Evolutionary conservation across 2,888 invertebrate genomes (phyloP).

Genomic region (Hirtodrosophila confusa): DNA sequence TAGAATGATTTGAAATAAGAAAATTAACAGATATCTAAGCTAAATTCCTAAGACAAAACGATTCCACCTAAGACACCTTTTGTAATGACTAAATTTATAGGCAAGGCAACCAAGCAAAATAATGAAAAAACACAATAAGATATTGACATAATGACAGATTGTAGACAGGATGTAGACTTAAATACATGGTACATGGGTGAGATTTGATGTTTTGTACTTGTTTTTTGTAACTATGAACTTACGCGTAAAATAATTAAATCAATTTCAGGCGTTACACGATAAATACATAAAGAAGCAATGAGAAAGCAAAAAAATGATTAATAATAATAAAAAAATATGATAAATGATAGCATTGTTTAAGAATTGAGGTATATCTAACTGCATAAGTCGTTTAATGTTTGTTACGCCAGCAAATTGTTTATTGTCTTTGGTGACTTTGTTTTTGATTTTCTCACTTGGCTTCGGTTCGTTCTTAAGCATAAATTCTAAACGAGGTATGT

Average conservation of each 20-base stretch:
- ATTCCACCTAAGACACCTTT: constrained; percentile 79
- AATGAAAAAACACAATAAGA: constrained; percentile 36
- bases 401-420: constrained; percentile 63
- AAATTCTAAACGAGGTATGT: constrained; percentile 48
- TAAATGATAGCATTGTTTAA: constrained; percentile 41
- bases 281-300: background rate
- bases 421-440: constrained; percentile 23
- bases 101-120: constrained; percentile 37
- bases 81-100: constrained; percentile 75
- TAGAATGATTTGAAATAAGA: constrained; percentile 77
- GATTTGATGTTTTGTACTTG: constrained; percentile 50
- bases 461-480: constrained; percentile 43
- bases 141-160: constrained; percentile 28
- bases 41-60: constrained; percentile 80
- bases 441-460: constrained; percentile 36
- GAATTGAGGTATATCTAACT: constrained; percentile 27
- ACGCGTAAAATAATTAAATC: constrained; percentile 20
- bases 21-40: constrained; percentile 72
- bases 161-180: constrained; percentile 40
- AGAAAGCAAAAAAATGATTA: constrained; percentile 1
- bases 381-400: constrained; percentile 54
- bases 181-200: constrained; percentile 23
- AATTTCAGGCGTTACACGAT: constrained; percentile 18
- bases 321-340: background rate
- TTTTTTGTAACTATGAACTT: constrained; percentile 29